Percentiles rank a stretch among this genome's conserved stretches.
These are phyloP conservation scores for Heliocidaris erythrogramma DNA, from an alignment of 35 echinoderm and acorn worm genomes.

Conservation along the genomic window DNA sequence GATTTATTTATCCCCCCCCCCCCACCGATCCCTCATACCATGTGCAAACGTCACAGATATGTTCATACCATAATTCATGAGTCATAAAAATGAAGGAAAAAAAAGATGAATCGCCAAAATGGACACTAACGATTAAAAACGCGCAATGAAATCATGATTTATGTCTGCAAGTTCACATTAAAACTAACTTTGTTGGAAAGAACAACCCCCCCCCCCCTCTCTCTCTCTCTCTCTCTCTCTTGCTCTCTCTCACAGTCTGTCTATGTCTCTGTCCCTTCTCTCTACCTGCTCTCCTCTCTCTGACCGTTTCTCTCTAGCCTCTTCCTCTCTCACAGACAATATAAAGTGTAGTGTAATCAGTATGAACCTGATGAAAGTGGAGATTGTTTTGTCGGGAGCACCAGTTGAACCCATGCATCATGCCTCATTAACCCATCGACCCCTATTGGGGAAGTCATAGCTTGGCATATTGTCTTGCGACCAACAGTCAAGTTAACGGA, in stretches of 20 bases:
- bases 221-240: neutral
- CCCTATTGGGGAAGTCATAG: neutral
- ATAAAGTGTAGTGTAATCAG: neutral
- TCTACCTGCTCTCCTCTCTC: too few species aligned
- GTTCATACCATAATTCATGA: too few species aligned
- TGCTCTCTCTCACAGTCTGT: neutral
- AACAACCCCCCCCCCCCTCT: too few species aligned
- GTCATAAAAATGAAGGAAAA: too few species aligned
- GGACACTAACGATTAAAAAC: too few species aligned
- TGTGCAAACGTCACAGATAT: too few species aligned
- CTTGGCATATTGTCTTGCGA: neutral
- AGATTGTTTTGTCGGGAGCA: slow-evolving; percentile 8
- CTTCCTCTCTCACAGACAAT: neutral
- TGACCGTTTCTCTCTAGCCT: neutral
- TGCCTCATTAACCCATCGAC: neutral
- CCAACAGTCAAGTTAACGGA: neutral
- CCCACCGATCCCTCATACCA: too few species aligned
- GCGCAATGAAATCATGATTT: neutral
- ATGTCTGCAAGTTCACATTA: neutral
- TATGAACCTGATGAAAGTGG: neutral
- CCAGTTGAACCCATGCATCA: neutral
- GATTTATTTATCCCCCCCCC: too few species aligned
- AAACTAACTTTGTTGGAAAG: neutral
- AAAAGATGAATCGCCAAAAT: too few species aligned
- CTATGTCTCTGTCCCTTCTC: too few species aligned